Percentiles rank a stretch among this genome's conserved stretches.
These are phyloP conservation scores for Coranthus polyacanthus DNA, from an alignment of 2,797 vertebrate genomes.

Conservation along the genomic window DNA sequence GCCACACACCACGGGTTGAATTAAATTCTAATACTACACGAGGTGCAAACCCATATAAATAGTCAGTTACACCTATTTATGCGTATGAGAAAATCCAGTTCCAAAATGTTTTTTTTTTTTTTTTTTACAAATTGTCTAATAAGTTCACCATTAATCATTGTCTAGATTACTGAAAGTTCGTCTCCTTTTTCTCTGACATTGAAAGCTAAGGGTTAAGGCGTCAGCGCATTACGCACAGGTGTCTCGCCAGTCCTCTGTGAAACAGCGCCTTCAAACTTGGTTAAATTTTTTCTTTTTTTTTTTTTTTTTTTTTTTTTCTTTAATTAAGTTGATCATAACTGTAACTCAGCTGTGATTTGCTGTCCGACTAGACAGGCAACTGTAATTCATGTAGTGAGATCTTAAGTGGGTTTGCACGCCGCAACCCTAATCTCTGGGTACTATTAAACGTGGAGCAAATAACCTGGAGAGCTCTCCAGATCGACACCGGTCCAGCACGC, in stretches of 20 bases:
- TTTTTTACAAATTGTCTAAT: neutral
- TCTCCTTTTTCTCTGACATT: constrained; percentile 33
- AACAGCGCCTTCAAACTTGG: constrained; percentile 81
- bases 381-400: constrained; percentile 74
- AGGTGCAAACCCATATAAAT: neutral
- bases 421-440: constrained; percentile 75
- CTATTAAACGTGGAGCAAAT: constrained; percentile 70
- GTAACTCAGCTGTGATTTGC: constrained; percentile 75
- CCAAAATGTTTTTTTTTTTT: neutral
- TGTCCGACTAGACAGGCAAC: constrained; percentile 70
- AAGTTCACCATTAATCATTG: neutral
- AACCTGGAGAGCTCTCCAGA: constrained; percentile 64
- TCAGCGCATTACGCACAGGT: constrained; percentile 90
- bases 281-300: constrained; percentile 60
- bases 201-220: constrained; percentile 90
- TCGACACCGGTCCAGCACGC: constrained; percentile 40
- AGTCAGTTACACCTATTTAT: neutral
- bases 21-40: neutral
- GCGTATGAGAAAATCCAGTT: neutral
- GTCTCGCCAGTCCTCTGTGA: constrained; percentile 77
- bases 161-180: neutral
- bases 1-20: neutral
- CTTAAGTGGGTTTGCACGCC: constrained; percentile 84
- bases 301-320: constrained; percentile 71
- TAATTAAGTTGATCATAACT: constrained; percentile 78